Conservation (phyloP, 2,797 vertebrate genomes). For the Chiloscyllium punctatum region DNA sequence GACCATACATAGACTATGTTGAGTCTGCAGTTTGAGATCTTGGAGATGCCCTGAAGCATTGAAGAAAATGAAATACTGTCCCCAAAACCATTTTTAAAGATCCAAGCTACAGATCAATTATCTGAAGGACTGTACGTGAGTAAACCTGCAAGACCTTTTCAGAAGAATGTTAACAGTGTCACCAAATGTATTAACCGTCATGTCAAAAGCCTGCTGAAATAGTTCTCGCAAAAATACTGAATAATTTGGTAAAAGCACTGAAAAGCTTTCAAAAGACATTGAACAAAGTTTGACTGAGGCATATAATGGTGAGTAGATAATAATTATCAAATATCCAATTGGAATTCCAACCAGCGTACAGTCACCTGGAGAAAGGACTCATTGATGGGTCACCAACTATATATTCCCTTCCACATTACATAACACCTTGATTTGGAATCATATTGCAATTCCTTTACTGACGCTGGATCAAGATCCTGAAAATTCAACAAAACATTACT, state of each 20-base stretch:
- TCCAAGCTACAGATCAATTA: too few species aligned
- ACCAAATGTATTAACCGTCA: background rate
- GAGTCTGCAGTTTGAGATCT: background rate
- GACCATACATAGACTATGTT: background rate
- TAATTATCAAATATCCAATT: background rate
- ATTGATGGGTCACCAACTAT: too few species aligned
- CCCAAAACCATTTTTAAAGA: background rate
- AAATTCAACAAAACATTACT: too few species aligned
- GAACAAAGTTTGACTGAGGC: background rate
- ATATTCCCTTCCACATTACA: too few species aligned
- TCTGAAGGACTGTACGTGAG: background rate
- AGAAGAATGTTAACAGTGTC: background rate
- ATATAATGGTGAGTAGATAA: background rate
- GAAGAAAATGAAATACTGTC: background rate
- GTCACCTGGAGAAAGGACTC: too few species aligned
- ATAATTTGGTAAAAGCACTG: background rate
- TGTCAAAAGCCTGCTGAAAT: background rate
- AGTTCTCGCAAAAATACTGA: background rate
- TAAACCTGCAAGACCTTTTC: background rate
- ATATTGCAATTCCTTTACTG: too few species aligned
- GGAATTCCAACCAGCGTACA: background rate
- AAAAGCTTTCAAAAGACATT: background rate
- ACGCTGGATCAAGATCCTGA: too few species aligned
- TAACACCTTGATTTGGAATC: too few species aligned
- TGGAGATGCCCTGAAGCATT: background rate